A percentile compares a stretch with the other conserved stretches of the same genome.
These are phyloP conservation scores for Oenanthe melanoleuca DNA, from an alignment of 2,113 vertebrate genomes.

Conservation along the genomic window DNA sequence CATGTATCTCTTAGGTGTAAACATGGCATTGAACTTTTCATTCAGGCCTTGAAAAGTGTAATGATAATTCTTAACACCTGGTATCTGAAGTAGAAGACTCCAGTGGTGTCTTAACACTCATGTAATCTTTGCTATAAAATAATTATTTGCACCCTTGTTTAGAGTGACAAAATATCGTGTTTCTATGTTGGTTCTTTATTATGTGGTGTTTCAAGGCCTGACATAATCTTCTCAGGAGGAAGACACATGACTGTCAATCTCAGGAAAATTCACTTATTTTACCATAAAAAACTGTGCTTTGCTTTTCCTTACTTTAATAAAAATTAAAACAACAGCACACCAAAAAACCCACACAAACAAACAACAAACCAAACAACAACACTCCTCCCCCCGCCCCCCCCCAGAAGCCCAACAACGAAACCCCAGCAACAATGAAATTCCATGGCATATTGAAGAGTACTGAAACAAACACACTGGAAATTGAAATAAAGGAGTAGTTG, in stretches of 20 bases:
- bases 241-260: neutral
- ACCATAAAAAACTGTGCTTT: neutral
- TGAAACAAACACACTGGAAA: neutral
- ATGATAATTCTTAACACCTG: neutral
- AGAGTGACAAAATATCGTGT: neutral
- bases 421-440: neutral
- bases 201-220: neutral
- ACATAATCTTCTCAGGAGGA: neutral
- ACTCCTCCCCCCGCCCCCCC: fast-evolving
- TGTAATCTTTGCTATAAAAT: neutral
- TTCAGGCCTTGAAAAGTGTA: neutral
- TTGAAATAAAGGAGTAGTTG: neutral
- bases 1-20: neutral
- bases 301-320: neutral
- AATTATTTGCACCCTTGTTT: neutral
- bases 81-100: neutral
- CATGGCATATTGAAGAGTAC: neutral
- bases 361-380: fast-evolving
- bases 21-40: neutral
- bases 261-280: neutral
- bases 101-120: neutral
- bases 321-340: neutral
- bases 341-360: neutral
- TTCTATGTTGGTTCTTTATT: neutral
- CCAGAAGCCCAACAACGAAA: neutral